Evolutionary conservation across 2,113 vertebrate genomes (phyloP).

Genomic region (Poeciliopsis turrubarensis): DNA sequence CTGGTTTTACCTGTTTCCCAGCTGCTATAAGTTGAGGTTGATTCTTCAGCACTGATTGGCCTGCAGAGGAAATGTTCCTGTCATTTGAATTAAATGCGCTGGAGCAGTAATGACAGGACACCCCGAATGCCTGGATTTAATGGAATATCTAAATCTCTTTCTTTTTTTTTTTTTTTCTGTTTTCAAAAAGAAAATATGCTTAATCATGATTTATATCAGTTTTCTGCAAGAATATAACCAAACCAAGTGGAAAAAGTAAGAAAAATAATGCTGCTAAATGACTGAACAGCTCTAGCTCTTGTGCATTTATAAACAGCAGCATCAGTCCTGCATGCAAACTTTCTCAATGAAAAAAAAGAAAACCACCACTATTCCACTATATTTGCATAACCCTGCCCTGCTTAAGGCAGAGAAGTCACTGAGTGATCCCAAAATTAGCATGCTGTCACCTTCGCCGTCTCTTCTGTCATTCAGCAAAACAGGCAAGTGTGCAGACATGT

Average conservation of each 20-base stretch:
- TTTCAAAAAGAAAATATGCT: too few species aligned
- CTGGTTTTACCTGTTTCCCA: background rate
- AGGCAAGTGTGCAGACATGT: conserved; percentile 67
- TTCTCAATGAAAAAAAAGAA: conserved; percentile 5
- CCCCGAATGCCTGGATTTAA: too few species aligned
- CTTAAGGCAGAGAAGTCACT: conserved; percentile 74
- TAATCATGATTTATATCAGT: background rate
- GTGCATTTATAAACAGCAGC: conserved; percentile 24
- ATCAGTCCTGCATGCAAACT: conserved; percentile 31
- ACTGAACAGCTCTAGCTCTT: conserved; percentile 16
- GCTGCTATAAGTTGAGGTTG: background rate
- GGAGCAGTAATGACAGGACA: too few species aligned
- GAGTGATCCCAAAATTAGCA: conserved; percentile 75
- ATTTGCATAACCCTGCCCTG: conserved; percentile 76
- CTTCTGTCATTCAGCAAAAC: conserved; percentile 78
- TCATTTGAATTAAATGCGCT: too few species aligned
- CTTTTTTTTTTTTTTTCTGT: too few species aligned
- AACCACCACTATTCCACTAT: conserved; percentile 60
- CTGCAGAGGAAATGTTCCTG: too few species aligned
- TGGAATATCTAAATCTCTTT: too few species aligned
- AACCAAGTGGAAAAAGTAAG: background rate
- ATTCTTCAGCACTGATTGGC: background rate
- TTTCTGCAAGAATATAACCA: background rate
- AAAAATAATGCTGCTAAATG: background rate
- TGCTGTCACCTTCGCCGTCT: conserved; percentile 80